Conservation (phyloP, 1,140 invertebrate genomes). For the Andrena cerasifolii region DNA sequence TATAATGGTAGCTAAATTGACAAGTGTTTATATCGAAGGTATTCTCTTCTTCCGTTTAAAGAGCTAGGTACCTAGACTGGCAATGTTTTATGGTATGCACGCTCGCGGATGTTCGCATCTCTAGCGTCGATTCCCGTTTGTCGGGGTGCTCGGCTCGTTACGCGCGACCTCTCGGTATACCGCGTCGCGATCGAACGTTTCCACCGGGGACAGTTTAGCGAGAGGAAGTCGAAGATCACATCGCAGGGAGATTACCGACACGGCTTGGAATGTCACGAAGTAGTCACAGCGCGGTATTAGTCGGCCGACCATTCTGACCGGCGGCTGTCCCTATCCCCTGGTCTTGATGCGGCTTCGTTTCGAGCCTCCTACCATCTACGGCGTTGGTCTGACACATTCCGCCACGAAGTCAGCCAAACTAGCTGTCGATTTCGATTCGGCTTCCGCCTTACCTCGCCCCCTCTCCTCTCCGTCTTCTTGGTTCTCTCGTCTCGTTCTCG, state of each 20-base stretch:
- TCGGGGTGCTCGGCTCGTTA: background rate
- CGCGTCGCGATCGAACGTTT: constrained; percentile 44
- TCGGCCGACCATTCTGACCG: constrained; percentile 22
- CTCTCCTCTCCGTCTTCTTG: background rate
- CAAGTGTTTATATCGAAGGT: constrained; percentile 69
- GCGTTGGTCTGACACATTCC: constrained; percentile 17
- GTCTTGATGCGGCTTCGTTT: background rate
- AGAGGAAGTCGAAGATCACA: constrained; percentile 20
- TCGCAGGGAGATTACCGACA: constrained; percentile 15
- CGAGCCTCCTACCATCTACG: background rate
- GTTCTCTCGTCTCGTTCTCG: background rate
- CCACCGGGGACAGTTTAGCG: constrained; percentile 23
- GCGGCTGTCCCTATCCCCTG: constrained; percentile 16
- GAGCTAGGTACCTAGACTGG: constrained; percentile 68
- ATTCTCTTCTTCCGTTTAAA: constrained; percentile 48
- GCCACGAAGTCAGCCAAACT: too few species aligned
- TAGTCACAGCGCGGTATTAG: constrained; percentile 49
- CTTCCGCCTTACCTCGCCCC: background rate
- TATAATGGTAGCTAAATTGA: constrained; percentile 68
- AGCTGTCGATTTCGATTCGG: background rate
- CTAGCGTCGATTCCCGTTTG: too few species aligned
- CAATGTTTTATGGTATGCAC: constrained; percentile 68
- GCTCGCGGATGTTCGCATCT: constrained; percentile 43
- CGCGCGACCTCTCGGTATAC: background rate
- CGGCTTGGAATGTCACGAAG: constrained; percentile 44